phyloP scores from a whole-genome alignment of 2,888 invertebrate species.

The Octonoba sinensis region DNA sequence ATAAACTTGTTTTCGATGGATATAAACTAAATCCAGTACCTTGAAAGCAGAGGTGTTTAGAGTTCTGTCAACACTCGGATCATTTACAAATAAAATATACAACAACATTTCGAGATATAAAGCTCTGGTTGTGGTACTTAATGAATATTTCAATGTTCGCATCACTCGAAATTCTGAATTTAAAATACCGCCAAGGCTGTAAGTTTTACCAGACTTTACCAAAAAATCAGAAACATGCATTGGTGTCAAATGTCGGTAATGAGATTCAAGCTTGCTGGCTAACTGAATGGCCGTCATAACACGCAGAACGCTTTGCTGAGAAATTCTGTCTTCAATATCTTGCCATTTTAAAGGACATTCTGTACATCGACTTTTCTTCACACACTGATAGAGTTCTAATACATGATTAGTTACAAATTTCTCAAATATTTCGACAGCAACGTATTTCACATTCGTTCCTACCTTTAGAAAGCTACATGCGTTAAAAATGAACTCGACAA shows the following conservation, averaged over 20 bases:
- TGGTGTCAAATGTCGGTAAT: slow-evolving; percentile 36
- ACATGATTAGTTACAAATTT: slow-evolving; percentile 38
- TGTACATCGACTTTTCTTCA: slow-evolving; percentile 14
- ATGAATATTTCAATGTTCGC: slow-evolving; percentile 19
- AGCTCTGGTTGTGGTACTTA: slow-evolving; percentile 28
- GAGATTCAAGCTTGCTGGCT: slow-evolving; percentile 52
- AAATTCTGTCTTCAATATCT: slow-evolving; percentile 40
- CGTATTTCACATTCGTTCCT: slow-evolving; percentile 25
- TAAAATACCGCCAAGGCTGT: slow-evolving; percentile 25
- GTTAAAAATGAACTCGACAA: slow-evolving; percentile 41
- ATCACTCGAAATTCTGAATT: slow-evolving; percentile 45
- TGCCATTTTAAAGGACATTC: slow-evolving; percentile 26
- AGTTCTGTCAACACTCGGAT: slow-evolving; percentile 29
- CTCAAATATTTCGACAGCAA: slow-evolving; percentile 47
- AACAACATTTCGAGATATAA: slow-evolving; percentile 35
- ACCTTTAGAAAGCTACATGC: slow-evolving; percentile 19
- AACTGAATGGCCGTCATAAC: slow-evolving; percentile 34
- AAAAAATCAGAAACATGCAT: slow-evolving; percentile 24
- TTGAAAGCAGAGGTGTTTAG: slow-evolving; percentile 8
- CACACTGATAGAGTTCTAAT: slow-evolving; percentile 19
- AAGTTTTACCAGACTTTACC: slow-evolving; percentile 21
- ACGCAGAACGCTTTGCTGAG: slow-evolving; percentile 32
- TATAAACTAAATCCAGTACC: slow-evolving; percentile 39
- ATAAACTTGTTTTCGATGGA: slow-evolving; percentile 26
- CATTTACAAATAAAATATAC: slow-evolving; percentile 36